A percentile compares a stretch with the other conserved stretches of the same genome.
phyloP scores from a whole-genome alignment of 1,140 invertebrate genomes.

The Lethocerus indicus region DNA sequence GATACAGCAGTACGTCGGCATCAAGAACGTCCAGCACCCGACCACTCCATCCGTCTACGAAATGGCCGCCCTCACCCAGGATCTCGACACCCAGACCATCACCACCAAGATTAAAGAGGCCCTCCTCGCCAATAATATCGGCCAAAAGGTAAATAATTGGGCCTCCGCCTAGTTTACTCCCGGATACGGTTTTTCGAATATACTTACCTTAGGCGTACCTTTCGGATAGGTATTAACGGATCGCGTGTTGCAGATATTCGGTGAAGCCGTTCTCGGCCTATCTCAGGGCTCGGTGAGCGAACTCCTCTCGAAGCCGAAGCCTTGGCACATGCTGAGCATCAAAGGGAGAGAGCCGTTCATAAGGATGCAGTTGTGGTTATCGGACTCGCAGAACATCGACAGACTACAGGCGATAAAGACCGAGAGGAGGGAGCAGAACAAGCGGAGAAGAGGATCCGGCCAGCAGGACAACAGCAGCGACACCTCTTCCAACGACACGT shows the following conservation, averaged over 20 bases:
- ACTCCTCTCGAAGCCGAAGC: constrained; percentile 91
- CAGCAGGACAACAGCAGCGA: constrained; percentile 59
- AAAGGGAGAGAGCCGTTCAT: constrained; percentile 97
- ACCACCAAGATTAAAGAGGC: constrained; percentile 96
- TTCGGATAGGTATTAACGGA: neutral
- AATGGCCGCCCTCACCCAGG: constrained; percentile 89
- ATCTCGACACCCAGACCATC: constrained; percentile 89
- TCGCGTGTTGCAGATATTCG: constrained; percentile 55
- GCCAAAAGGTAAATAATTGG: constrained; percentile 59
- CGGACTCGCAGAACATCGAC: constrained; percentile 86
- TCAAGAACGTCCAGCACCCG: constrained; percentile 56
- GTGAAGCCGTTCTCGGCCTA: constrained; percentile 86
- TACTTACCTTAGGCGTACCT: neutral
- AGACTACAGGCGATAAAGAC: constrained; percentile 71
- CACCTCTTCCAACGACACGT: constrained; percentile 72
- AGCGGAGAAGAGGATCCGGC: constrained; percentile 42
- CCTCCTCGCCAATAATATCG: constrained; percentile 89
- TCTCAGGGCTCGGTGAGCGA: constrained; percentile 96
- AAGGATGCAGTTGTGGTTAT: constrained; percentile 93
- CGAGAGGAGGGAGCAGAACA: constrained; percentile 76
- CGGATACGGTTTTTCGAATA: neutral
- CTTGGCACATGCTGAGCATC: constrained; percentile 98
- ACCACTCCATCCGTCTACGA: constrained; percentile 82
- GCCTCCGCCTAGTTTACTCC: neutral
- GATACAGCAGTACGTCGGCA: constrained; percentile 39